Base-by-base conservation (phyloP, 2,113 vertebrate species). In the Clarias macrocephalus region DNA sequence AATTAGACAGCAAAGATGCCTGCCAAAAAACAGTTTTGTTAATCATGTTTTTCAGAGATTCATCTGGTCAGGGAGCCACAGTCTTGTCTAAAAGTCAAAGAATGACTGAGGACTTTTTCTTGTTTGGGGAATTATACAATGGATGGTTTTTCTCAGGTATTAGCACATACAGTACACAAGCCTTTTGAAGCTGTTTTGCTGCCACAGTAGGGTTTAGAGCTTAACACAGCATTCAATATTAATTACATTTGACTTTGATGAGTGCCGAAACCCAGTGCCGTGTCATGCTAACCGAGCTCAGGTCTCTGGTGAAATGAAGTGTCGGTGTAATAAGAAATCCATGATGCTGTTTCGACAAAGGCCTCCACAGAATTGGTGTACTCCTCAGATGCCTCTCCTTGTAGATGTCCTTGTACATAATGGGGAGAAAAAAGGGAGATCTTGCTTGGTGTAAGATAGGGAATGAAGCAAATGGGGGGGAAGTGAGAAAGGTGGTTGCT, bases 401-500 rank as follows among this genome's bases (percentile, higher is more conserved):
- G 54, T 81, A 86, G 66, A 59, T 87, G 82, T 73, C 88, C 63
- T 86, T 63, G 81, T 73, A 62, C 25, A 19, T 80, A 18, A 18
- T n/a, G 8, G 9, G 63, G 25, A 23, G 21, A 63, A 80, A 83
- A 52, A 81, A 23, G 72, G 75, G 85, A 59, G 86, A 73, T n/a
- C 56, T 33, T 63, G 80, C 28, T 82, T 15, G 33, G 62, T 85
- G 28, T 68, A 85, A 52, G 84, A 56, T 68, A 70, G 81, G 57
- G 79, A 72, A 68, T 25, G 83, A 65, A 82, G 37, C 83, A 87
- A 73, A 82, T n/a, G 81, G 59, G 77, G 77, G 48, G 68, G 63
- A 15, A 68, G 83, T 77, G 89, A 80, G 81, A 84, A 82, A 62
- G 63, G 62, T 42, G 80, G 89, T 90, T 91, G 90, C 90, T 80